Evolutionary conservation across 2,888 invertebrate genomes (phyloP).

Genomic region (Leucoma salicis): DNA sequence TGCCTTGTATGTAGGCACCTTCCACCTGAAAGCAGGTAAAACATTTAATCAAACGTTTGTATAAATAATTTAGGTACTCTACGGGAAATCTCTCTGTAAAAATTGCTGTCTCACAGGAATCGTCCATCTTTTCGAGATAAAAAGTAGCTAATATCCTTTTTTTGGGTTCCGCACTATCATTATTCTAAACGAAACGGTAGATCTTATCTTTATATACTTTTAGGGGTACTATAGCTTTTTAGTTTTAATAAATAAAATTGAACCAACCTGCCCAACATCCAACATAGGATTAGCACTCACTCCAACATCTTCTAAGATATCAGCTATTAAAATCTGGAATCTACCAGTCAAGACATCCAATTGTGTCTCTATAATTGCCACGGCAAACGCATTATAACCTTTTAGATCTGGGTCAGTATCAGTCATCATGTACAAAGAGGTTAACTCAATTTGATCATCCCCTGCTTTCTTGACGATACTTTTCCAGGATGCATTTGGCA

Average conservation of each 20-base stretch:
- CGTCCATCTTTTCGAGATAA: too few species aligned
- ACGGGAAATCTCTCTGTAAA: too few species aligned
- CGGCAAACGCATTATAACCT: conserved; percentile 82
- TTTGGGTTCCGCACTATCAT: too few species aligned
- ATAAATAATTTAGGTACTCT: too few species aligned
- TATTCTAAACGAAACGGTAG: too few species aligned
- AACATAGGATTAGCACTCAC: conserved; percentile 84
- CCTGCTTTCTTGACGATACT: conserved; percentile 81
- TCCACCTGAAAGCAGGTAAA: conserved; percentile 70
- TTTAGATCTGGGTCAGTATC: conserved; percentile 73
- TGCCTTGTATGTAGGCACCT: conserved; percentile 87
- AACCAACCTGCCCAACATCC: conserved; percentile 84
- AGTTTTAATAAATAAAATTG: too few species aligned
- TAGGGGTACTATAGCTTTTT: too few species aligned
- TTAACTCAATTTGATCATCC: conserved; percentile 79
- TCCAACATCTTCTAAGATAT: conserved; percentile 86
- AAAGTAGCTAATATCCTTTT: too few species aligned
- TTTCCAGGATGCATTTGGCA: conserved; percentile 78
- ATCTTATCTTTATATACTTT: too few species aligned
- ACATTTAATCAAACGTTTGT: too few species aligned
- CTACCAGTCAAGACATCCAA: conserved; percentile 87
- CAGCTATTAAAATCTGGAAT: conserved; percentile 81
- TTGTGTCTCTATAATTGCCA: conserved; percentile 84
- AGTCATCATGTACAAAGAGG: conserved; percentile 83
- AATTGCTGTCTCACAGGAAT: too few species aligned